Base-by-base conservation (phyloP, 2,113 vertebrate genomes). In the Pterophyllum scalare region DNA sequence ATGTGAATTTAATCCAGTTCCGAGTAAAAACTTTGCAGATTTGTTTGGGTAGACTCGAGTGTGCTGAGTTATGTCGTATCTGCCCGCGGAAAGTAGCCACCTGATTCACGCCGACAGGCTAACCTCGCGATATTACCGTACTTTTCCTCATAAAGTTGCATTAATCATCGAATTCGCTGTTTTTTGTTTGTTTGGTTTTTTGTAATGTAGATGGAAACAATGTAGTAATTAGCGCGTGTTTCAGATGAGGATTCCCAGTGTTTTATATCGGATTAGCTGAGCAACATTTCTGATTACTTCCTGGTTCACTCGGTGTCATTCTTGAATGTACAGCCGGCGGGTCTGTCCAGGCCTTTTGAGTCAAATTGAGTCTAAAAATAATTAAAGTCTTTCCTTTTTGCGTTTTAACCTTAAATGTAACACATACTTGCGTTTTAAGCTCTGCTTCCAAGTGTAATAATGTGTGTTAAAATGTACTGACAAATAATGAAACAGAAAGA, bases 71-170 rank as follows among this genome's bases (percentile, higher is more conserved):
- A 19, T 38, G 46, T n/a, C 17, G 33, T 11, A 57, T 62, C 46
- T 62, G 4, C 83, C 64, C 35, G 83, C 85, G 12, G 77, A 75
- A 86, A 80, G 75, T 54, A 54, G 65, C 56, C 62, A 3, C 14
- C 7, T 2, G 6, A 15, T 10, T 83, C 83, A 61, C 84, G 61
- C 35, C 31, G 22, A 52, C 2, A 14, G 61, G 5, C 11, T 9
- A 85, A 84, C 6, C 90, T 92, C 92, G 93, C 93, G 92, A 93
- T 86, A 94, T 15, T 88, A 54, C 57, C 46, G 1, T 24, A 12
- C 31, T 40, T 61, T 7, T 70, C 7, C 20, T 49, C 67, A 19
- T 59, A 38, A 84, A 77, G 33, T 75, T 22, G 26, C 1, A 46
- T 33, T 77, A 49, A 11, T 31, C 40, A 3, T 52, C 20, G 11